Evolutionary conservation across 1,140 invertebrate genomes (phyloP), one percentile per base, ranked within the genome.

Genomic region (Drosophila arizonae): DNA sequence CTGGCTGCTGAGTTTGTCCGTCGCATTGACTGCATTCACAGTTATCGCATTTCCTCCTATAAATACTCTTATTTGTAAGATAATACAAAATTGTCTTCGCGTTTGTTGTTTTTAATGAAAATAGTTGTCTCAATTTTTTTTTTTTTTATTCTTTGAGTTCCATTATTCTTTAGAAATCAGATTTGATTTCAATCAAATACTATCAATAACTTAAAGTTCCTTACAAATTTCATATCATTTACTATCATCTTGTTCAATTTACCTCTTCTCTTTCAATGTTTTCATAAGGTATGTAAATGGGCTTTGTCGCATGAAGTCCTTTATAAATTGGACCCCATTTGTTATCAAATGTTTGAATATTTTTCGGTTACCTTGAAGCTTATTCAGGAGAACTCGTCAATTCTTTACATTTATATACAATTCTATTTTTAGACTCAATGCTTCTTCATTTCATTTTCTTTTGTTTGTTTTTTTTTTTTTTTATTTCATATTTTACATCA

Each of bases 1-100:
- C 43, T 46, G 51, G 30, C 48, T 69, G 21, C 46, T 55, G 58
- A 60, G n/a, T 60, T 60, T 60, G 43, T 28, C 58, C 10, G 58
- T 62, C 58, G 45, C 58, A 62, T 62, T 46, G n/a, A 72, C 64
- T 68, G 70, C 70, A 72, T 72, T 72, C 36, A 56, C 33, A 46
- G 46, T 50, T 65, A 43, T 66, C 39, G 33, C 68, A 58, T 54
- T 68, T 60, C 13, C 50, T 68, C 41, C 55, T 39, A 17, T 15
- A 60, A 72, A 68, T 72, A 43, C 70, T 55, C 70, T 55, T 36
- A 13, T 39, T 30, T 33, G 48, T 36, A 58, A 58, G 63, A 58
- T 66, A 30, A 58, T 10, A 46, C 36, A 45, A 72, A 30, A 33
- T 66, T 48, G 4, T 17, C 46, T 13, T 26, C 3, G 15, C n/a